Base-by-base conservation (phyloP, 2,888 invertebrate species). In the Sinopyrophorus schimmeli region DNA sequence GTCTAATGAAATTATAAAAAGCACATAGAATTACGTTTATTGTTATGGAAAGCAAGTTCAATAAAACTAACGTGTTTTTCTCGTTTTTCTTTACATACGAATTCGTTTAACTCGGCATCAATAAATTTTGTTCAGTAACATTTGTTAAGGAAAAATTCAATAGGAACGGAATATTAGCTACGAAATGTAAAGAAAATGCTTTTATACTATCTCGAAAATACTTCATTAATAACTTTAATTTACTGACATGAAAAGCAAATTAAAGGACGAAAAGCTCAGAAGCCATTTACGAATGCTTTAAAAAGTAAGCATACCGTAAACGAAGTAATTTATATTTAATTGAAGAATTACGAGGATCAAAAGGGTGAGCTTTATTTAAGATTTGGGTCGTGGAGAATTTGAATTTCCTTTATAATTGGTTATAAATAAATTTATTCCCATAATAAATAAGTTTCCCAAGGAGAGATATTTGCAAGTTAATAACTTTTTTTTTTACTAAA, bases 361-460 rank as follows among this genome's bases (percentile, higher is more conserved):
- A 42, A 38, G 44, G 11, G 28, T 24, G 12, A 28, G 9, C 20
- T 37, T 38, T 30, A 38, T 31, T 43, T 27, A 31, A 28, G 18
- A 49, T 49, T 49, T 49, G 17, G 49, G 42, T 30, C 42, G 18
- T 23, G 30, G 18, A 27, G 34, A 18, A 26, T 23, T 47, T 34
- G 32, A 39, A 34, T 38, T 34, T 28, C 20, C 16, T 12, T n/a
- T 12, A 27, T 49, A 49, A 49, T 49, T 43, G 43, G 40, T 35
- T 46, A 37, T 35, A 50, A 50, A 50, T 40, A 50, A 50, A 35
- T 50, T 35, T 35, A 35, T 35, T 35, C 35, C 21, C 24, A 24
- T 35, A 35, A 35, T 35, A 35, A 35, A 35, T 35, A 35, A n/a
- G n/a, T n/a, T 24, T 24, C 35, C 20, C 23, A 9, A 15, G 15